phyloP scores from a whole-genome alignment of 2,888 invertebrate genomes.

The Harpalus rubripes region DNA sequence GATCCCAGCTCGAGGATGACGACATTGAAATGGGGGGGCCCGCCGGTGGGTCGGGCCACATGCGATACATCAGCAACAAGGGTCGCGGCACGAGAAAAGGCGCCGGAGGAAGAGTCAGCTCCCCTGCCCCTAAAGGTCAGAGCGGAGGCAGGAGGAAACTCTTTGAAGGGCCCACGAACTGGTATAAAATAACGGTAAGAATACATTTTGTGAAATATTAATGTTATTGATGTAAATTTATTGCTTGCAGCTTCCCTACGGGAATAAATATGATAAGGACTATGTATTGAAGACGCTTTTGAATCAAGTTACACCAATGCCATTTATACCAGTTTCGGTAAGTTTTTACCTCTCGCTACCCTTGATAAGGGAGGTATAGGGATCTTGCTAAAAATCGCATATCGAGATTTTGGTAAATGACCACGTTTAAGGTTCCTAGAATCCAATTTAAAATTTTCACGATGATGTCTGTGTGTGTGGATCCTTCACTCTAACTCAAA shows the following conservation, averaged over 20 bases:
- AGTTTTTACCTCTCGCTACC: slow-evolving; percentile 70
- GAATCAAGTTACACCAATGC: slow-evolving; percentile 82
- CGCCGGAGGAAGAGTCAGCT: slow-evolving; percentile 77
- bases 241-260: slow-evolving; percentile 81
- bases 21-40: slow-evolving; percentile 82
- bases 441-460: no score
- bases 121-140: slow-evolving; percentile 76
- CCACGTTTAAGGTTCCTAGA: no score
- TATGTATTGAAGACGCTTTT: slow-evolving; percentile 82
- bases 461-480: no score
- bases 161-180: slow-evolving; percentile 80
- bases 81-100: slow-evolving; percentile 65
- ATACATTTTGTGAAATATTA: no score
- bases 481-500: no score
- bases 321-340: slow-evolving; percentile 83
- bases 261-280: slow-evolving; percentile 87
- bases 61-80: slow-evolving; percentile 68
- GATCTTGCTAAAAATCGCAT: no score
- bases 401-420: no score
- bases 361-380: no score
- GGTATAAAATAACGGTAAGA: slow-evolving; percentile 86
- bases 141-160: slow-evolving; percentile 77
- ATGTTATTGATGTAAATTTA: background rate
- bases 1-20: slow-evolving; percentile 80
- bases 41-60: slow-evolving; percentile 72